Conservation (phyloP, 2,888 invertebrate species). For the Erpobdella octoculata region DNA sequence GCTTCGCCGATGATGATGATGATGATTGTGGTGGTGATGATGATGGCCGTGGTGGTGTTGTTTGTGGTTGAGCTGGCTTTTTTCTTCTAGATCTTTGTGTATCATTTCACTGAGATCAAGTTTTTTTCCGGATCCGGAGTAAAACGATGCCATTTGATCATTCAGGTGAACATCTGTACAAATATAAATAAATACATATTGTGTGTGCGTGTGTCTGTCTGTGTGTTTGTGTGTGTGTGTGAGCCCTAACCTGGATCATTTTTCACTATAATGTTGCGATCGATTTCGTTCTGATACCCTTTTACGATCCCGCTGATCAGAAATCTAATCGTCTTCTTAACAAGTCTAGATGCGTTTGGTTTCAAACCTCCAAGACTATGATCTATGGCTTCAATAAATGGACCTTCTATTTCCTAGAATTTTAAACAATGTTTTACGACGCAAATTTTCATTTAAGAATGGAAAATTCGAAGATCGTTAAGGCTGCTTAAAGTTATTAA, state of each 20-base stretch:
- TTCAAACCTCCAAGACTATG: neutral
- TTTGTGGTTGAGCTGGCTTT: neutral
- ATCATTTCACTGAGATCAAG: constrained; percentile 14
- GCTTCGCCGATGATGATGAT: neutral
- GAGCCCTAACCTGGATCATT: neutral
- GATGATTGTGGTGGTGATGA: constrained; percentile 6
- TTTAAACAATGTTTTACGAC: too few relatives aligned
- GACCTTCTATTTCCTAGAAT: constrained; percentile 6
- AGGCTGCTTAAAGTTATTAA: too few relatives aligned
- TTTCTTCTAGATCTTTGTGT: constrained; percentile 10
- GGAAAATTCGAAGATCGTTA: too few relatives aligned
- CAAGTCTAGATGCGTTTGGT: neutral
- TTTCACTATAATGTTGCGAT: neutral
- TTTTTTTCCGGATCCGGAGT: constrained; percentile 1
- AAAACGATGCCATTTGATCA: too few relatives aligned
- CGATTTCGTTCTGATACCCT: neutral
- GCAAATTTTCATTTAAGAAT: too few relatives aligned
- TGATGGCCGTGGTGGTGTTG: neutral
- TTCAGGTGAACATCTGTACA: neutral
- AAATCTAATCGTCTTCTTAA: neutral
- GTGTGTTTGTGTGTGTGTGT: too few relatives aligned
- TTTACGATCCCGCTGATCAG: neutral
- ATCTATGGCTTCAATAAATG: neutral
- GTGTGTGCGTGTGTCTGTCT: too few relatives aligned
- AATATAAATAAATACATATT: too few relatives aligned